Evolutionary conservation across 2,797 vertebrate genomes (phyloP).

Genomic region (Myiotriccus ornatus): DNA sequence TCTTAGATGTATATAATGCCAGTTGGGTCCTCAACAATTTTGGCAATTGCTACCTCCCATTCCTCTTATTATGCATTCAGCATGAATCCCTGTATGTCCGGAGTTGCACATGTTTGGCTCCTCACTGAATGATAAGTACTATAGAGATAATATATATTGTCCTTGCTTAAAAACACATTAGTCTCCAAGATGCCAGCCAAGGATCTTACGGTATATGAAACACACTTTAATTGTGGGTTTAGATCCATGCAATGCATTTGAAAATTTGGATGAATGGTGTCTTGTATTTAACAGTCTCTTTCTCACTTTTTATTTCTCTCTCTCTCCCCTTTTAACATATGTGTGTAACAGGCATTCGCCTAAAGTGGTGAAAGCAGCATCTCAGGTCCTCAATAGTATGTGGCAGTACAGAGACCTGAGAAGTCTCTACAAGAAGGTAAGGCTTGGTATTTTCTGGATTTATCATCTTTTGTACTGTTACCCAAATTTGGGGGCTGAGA

Average conservation of each 20-base stretch:
- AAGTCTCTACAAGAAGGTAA: slow-evolving; percentile 99
- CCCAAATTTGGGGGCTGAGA: not conserved
- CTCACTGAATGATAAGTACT: not conserved
- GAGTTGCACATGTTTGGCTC: not conserved
- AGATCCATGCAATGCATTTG: not conserved
- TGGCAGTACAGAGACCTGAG: slow-evolving; percentile 99
- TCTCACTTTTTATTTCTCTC: slow-evolving; percentile 10
- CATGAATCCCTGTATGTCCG: not conserved
- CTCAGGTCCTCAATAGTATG: slow-evolving; percentile 99
- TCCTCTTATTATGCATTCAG: not conserved
- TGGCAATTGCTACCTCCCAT: not conserved
- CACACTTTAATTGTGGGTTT: not conserved
- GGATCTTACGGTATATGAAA: not conserved
- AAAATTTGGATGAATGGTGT: not conserved
- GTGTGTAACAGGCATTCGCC: slow-evolving; percentile 87
- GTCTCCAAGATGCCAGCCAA: not conserved
- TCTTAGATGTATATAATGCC: not conserved
- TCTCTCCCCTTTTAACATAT: slow-evolving; percentile 42
- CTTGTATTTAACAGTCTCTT: not conserved
- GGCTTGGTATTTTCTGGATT: slow-evolving; percentile 29
- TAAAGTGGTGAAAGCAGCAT: slow-evolving; percentile 98
- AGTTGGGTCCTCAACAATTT: not conserved
- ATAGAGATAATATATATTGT: not conserved
- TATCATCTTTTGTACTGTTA: not conserved
- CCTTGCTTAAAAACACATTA: not conserved